phyloP scores from a whole-genome alignment of 1,140 invertebrate species.

The Diachasma alloeum region DNA sequence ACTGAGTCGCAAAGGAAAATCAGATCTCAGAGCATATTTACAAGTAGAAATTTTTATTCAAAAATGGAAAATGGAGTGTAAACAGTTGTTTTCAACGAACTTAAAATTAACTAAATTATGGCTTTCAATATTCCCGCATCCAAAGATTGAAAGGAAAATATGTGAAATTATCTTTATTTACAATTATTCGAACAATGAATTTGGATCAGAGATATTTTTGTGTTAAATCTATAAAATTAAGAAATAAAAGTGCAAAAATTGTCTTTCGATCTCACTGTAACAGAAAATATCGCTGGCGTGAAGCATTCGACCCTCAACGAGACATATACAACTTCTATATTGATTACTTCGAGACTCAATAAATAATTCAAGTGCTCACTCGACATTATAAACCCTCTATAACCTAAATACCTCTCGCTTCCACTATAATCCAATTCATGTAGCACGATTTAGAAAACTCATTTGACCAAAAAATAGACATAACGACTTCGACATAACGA shows the following conservation, averaged over 20 bases:
- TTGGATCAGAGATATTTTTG: background rate
- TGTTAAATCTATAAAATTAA: background rate
- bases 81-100: background rate
- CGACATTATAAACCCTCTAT: background rate
- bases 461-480: background rate
- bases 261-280: background rate
- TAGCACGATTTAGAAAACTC: background rate
- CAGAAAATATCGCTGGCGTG: background rate
- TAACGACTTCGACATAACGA: background rate
- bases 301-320: background rate
- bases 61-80: background rate
- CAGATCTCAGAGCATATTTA: background rate
- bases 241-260: background rate
- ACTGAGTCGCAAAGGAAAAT: background rate
- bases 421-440: background rate
- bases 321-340: constrained; percentile 12
- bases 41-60: background rate
- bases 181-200: no score
- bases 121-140: background rate
- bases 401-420: background rate
- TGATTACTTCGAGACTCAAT: constrained; percentile 15
- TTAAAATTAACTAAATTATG: background rate
- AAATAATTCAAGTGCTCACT: constrained; percentile 12
- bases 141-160: no score
- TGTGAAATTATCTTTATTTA: background rate